These are phyloP conservation scores for Orthosia gracilis DNA, from an alignment of 2,888 invertebrate species.

Conservation along the genomic window DNA sequence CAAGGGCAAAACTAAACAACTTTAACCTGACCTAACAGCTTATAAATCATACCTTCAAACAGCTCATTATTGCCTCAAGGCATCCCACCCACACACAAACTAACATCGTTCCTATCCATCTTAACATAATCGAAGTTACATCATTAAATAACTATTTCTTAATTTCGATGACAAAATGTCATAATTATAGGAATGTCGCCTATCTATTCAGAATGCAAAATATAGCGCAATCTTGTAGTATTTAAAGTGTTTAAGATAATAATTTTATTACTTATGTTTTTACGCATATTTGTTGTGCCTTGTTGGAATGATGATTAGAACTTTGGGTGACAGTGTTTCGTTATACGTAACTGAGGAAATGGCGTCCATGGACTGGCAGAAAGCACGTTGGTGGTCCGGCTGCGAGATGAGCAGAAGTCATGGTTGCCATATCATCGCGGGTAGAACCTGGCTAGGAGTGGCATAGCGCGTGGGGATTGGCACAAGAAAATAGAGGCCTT, in stretches of 20 bases:
- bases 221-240: conserved; percentile 17
- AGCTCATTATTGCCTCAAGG: conserved; percentile 27
- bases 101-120: conserved; percentile 49
- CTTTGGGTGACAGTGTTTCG: neutral
- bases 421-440: too few species aligned
- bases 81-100: conserved; percentile 34
- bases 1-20: conserved; percentile 29
- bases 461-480: too few species aligned
- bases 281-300: neutral
- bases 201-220: conserved; percentile 36
- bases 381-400: too few species aligned
- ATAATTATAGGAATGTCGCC: conserved; percentile 41
- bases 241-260: neutral
- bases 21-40: conserved; percentile 32
- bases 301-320: neutral
- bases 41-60: conserved; percentile 36
- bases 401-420: too few species aligned
- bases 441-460: too few species aligned
- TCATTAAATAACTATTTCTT: conserved; percentile 45
- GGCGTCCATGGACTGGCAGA: too few species aligned
- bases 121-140: conserved; percentile 39
- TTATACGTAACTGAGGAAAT: neutral
- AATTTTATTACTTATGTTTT: conserved; percentile 15
- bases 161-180: conserved; percentile 39
- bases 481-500: too few species aligned